These are phyloP conservation scores for Mirza zaza DNA, from an alignment of 2,113 vertebrate genomes.

Conservation along the genomic window DNA sequence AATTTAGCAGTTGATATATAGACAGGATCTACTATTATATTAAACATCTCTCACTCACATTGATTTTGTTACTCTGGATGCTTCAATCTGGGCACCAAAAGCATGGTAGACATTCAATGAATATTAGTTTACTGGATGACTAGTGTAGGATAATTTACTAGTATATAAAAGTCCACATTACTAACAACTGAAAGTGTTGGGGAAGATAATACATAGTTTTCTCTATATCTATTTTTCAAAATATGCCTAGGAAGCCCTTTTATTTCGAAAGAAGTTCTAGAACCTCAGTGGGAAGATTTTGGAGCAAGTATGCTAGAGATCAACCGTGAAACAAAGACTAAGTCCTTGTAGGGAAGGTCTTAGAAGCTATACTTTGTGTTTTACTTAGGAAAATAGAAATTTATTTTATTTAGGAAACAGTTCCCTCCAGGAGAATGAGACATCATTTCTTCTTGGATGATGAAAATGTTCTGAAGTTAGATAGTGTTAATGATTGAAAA, in stretches of 20 bases:
- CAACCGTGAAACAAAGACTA: not conserved
- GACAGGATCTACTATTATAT: not conserved
- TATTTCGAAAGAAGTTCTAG: not conserved
- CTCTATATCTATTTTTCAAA: not conserved
- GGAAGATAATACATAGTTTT: not conserved
- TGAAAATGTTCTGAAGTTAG: not conserved
- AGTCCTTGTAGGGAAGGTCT: too few species aligned
- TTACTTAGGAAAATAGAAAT: not conserved
- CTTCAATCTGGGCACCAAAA: not conserved
- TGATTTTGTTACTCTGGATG: not conserved
- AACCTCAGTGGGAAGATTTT: not conserved
- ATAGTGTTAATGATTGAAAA: not conserved
- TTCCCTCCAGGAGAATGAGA: not conserved
- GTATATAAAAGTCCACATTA: not conserved
- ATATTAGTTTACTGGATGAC: not conserved
- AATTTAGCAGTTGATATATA: not conserved
- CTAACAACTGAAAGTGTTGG: not conserved
- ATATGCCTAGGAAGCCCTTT: not conserved
- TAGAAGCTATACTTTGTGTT: not conserved
- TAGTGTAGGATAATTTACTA: not conserved
- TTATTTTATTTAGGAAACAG: constrained; percentile 2
- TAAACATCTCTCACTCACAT: not conserved
- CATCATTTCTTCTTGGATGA: not conserved
- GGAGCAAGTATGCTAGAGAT: not conserved
- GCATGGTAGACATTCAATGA: not conserved